phyloP scores from a whole-genome alignment of 2,888 invertebrate species.

The Cenopis cana region DNA sequence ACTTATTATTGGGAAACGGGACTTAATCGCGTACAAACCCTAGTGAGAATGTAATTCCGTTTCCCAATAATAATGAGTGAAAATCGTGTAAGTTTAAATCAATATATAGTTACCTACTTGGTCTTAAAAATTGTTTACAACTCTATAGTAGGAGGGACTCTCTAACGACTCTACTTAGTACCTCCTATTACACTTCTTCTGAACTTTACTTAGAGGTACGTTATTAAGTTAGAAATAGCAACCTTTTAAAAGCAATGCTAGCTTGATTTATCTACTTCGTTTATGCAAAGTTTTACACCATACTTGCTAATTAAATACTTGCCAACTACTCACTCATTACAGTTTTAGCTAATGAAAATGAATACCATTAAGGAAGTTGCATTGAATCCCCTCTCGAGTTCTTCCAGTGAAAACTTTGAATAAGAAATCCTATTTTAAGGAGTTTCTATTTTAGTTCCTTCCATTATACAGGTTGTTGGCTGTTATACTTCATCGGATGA shows the following conservation, averaged over 20 bases:
- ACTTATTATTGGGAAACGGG: too few species aligned
- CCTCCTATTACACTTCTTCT: neutral
- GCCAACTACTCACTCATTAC: constrained; percentile 16
- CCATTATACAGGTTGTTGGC: neutral
- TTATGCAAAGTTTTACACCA: constrained; percentile 16
- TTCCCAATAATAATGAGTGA: too few species aligned
- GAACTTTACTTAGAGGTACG: neutral
- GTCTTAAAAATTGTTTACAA: too few species aligned
- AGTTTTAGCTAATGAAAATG: constrained; percentile 31
- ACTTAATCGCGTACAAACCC: too few species aligned
- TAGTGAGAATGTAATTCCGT: too few species aligned
- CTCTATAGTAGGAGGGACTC: too few species aligned
- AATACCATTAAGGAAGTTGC: constrained; percentile 24
- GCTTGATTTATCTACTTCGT: constrained; percentile 2
- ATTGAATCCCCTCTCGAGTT: constrained; percentile 25
- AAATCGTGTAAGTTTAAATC: too few species aligned
- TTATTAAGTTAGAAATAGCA: neutral
- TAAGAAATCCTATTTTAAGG: constrained; percentile 23
- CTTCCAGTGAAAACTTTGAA: constrained; percentile 19
- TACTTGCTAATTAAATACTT: constrained; percentile 13
- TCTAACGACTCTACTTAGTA: neutral
- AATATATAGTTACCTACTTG: too few species aligned
- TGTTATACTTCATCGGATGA: neutral
- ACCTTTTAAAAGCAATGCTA: constrained; percentile 8
- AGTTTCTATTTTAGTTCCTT: constrained; percentile 18